Percentiles rank a stretch among this genome's conserved stretches.
These are phyloP conservation scores for Caenorhabditis parvicauda DNA, from an alignment of 2,888 invertebrate genomes.

Conservation along the genomic window DNA sequence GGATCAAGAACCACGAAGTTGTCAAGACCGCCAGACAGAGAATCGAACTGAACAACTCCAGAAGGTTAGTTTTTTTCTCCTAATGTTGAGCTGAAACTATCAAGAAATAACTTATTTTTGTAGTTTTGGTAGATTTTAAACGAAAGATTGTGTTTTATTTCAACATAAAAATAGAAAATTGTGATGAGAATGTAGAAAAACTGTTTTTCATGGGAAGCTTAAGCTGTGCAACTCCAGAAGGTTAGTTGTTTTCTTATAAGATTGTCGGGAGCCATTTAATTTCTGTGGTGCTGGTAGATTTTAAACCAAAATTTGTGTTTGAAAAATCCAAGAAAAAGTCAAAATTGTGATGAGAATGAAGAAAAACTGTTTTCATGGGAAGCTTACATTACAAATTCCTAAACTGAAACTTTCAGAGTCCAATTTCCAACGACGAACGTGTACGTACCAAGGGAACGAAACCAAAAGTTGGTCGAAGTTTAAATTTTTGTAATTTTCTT, in stretches of 20 bases:
- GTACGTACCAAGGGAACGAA: slow-evolving; percentile 1
- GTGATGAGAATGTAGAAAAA: too few species aligned
- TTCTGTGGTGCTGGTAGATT: not conserved
- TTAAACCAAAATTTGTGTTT: not conserved
- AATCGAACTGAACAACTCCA: slow-evolving; percentile 49
- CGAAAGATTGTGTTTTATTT: too few species aligned
- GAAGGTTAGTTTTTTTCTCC: slow-evolving; percentile 26
- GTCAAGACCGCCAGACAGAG: slow-evolving; percentile 45
- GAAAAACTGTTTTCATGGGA: too few species aligned
- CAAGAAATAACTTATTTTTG: too few species aligned
- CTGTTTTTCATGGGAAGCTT: too few species aligned
- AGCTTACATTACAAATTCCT: too few species aligned
- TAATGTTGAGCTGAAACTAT: too few species aligned
- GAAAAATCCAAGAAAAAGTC: not conserved
- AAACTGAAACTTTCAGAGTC: slow-evolving; percentile 29
- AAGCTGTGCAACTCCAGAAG: too few species aligned
- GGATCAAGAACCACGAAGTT: slow-evolving; percentile 47
- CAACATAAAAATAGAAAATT: not conserved
- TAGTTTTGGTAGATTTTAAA: too few species aligned
- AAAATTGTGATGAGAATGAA: too few species aligned
- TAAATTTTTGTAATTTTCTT: too few species aligned
- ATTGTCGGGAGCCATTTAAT: not conserved
- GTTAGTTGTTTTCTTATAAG: too few species aligned
- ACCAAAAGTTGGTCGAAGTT: not conserved
- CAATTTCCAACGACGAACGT: slow-evolving; percentile 33